phyloP scores from a whole-genome alignment of 2,888 invertebrate genomes.

The Eumacrocentrus americanus region DNA sequence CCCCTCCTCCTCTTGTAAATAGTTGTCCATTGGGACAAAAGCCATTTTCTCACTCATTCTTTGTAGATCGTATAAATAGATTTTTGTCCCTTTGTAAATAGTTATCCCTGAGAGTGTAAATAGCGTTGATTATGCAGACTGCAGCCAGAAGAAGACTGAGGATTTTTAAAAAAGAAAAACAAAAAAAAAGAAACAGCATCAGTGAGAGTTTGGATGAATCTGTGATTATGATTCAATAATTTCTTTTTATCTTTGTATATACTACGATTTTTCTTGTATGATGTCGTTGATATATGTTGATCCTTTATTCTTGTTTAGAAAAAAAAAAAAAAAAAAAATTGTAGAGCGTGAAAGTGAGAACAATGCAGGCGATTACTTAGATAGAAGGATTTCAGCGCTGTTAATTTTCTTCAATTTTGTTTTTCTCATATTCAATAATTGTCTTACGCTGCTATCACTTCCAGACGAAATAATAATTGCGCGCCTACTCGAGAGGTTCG shows the following conservation, averaged over 20 bases:
- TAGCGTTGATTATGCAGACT: too few species aligned
- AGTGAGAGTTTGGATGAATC: not conserved
- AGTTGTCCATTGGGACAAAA: too few species aligned
- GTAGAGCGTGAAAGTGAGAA: constrained; percentile 27
- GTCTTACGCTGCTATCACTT: constrained; percentile 8
- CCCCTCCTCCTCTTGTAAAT: too few species aligned
- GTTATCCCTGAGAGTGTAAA: too few species aligned
- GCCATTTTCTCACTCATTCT: too few species aligned
- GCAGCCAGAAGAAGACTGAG: too few species aligned
- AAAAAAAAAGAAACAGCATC: not conserved
- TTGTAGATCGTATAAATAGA: too few species aligned
- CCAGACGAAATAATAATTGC: not conserved
- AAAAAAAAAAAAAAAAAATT: too few species aligned
- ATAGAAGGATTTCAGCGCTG: constrained; percentile 12
- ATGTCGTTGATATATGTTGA: not conserved
- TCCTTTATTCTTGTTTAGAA: not conserved
- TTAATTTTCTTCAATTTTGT: not conserved
- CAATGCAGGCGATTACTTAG: constrained; percentile 40
- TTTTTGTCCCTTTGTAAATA: too few species aligned
- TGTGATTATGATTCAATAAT: not conserved
- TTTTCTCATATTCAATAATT: constrained; percentile 9
- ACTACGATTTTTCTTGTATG: not conserved
- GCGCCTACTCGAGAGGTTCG: constrained; percentile 17
- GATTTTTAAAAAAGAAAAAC: constrained; percentile 16
- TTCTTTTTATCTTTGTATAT: not conserved